Percentiles rank a stretch among this genome's conserved stretches.
Conservation (phyloP, 2,113 vertebrate species). For the Vulpes ferrilata region DNA sequence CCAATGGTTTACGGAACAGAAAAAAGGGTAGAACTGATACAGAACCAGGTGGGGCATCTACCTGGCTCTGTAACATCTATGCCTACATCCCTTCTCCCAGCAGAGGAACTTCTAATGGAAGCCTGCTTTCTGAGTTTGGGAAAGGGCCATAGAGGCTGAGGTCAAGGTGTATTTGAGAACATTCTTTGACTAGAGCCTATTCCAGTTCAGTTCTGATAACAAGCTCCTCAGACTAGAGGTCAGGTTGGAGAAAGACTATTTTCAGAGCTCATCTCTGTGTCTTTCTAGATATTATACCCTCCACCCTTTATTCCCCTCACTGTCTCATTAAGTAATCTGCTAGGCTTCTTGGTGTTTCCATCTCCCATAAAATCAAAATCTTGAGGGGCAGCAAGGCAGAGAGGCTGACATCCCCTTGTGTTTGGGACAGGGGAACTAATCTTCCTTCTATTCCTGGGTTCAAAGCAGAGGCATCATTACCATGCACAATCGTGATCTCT, state of each 20-base stretch:
- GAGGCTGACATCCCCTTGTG: background rate
- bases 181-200: background rate
- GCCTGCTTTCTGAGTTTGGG: background rate
- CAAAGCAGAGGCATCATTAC: constrained; percentile 85
- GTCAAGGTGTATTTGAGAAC: background rate
- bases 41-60: background rate
- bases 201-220: background rate
- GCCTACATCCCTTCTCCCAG: background rate
- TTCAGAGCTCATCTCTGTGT: background rate
- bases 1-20: background rate
- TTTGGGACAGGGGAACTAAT: background rate
- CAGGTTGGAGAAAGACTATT: background rate
- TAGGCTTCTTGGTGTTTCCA: background rate
- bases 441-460: background rate
- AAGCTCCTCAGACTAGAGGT: background rate
- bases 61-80: background rate
- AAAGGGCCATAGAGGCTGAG: background rate
- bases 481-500: constrained; percentile 95
- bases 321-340: background rate
- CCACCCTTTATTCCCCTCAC: no score
- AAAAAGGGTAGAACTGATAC: background rate
- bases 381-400: background rate
- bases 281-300: background rate
- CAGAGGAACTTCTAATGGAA: background rate
- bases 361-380: background rate